Evolutionary conservation across 2,888 invertebrate genomes (phyloP).

Genomic region (Drosophila parthenogenetica): DNA sequence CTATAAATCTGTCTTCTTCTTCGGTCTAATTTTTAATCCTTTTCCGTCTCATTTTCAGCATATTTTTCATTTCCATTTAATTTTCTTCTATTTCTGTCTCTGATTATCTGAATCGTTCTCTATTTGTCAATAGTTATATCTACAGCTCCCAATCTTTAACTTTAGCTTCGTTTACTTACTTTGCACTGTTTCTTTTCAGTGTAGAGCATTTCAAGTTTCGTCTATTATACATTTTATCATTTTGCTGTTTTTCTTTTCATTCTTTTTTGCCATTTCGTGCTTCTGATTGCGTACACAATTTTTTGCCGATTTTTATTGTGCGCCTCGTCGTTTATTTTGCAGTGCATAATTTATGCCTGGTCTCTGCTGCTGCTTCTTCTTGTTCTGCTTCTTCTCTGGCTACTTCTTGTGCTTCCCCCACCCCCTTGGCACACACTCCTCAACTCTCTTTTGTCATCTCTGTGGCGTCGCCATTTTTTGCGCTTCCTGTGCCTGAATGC

Average conservation of each 20-base stretch:
- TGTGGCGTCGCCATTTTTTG: slow-evolving; percentile 73
- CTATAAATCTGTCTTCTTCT: too few relatives aligned
- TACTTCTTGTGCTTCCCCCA: not conserved
- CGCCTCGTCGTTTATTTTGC: slow-evolving; percentile 73
- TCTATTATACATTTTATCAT: slow-evolving; percentile 9
- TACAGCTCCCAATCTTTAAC: too few relatives aligned
- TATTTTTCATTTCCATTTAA: not conserved
- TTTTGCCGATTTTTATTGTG: slow-evolving; percentile 74
- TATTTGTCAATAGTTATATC: not conserved
- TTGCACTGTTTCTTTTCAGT: too few relatives aligned
- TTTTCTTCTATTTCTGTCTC: too few relatives aligned
- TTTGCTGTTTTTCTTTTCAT: slow-evolving; percentile 26
- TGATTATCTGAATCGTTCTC: not conserved
- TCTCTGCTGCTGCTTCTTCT: slow-evolving; percentile 19
- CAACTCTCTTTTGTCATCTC: slow-evolving; percentile 52
- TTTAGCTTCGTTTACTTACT: too few relatives aligned
- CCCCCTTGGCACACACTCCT: slow-evolving; percentile 1
- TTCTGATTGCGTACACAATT: slow-evolving; percentile 73
- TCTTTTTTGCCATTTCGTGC: slow-evolving; percentile 51
- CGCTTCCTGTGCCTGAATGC: slow-evolving; percentile 60
- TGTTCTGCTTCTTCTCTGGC: slow-evolving; percentile 14
- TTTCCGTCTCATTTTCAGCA: too few relatives aligned
- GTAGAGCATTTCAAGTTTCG: slow-evolving; percentile 43
- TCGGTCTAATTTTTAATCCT: too few relatives aligned
- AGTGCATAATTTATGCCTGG: slow-evolving; percentile 77